Percentiles rank a stretch among this genome's conserved stretches.
Conservation (phyloP, 2,888 invertebrate genomes). For the Tenthredo amoena region DNA sequence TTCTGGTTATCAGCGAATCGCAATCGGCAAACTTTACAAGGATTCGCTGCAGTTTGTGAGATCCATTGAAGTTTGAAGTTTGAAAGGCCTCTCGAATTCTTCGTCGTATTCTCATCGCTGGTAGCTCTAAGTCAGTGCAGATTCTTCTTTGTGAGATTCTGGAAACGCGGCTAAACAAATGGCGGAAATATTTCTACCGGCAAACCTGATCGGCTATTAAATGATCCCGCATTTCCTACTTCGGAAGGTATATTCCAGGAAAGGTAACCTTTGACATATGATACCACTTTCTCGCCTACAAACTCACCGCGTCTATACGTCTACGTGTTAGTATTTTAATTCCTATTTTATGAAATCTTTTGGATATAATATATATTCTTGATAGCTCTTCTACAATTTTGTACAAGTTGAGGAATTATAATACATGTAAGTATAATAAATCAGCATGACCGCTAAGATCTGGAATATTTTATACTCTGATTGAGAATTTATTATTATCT, state of each 20-base stretch:
- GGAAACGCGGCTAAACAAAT: background rate
- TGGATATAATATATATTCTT: background rate
- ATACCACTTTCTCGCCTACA: slow-evolving; percentile 26
- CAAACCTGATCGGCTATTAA: slow-evolving; percentile 38
- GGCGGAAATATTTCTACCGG: slow-evolving; percentile 20
- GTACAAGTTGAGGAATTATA: background rate
- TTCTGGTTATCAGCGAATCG: background rate
- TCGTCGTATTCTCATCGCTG: background rate
- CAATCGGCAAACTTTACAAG: background rate
- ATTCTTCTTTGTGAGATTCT: background rate
- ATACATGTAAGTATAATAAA: background rate
- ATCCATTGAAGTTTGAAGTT: background rate
- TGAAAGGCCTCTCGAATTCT: background rate
- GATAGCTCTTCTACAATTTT: background rate
- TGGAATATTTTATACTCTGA: background rate
- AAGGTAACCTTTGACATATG: slow-evolving; percentile 47
- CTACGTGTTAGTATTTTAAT: background rate
- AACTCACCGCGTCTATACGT: background rate
- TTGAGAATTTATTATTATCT: slow-evolving; percentile 32
- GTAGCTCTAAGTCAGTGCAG: background rate
- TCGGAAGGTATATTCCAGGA: slow-evolving; percentile 40
- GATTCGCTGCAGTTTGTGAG: background rate
- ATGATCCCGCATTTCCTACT: slow-evolving; percentile 17
- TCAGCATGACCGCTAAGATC: background rate
- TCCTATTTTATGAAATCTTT: background rate